Conservation (phyloP, 1,140 invertebrate genomes). For the Zeugodacus cucurbitae region DNA sequence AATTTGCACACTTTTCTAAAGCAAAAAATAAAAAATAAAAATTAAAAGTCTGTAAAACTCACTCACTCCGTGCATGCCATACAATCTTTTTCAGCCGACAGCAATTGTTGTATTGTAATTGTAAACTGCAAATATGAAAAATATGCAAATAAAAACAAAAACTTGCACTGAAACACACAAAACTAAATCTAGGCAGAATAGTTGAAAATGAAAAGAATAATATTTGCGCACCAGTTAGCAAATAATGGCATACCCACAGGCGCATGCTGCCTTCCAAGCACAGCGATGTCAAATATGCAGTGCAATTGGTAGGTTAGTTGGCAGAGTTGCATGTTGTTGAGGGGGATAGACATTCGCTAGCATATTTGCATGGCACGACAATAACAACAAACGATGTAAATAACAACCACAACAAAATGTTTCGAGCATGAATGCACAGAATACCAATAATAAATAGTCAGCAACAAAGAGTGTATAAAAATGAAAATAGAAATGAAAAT, state of each 20-base stretch:
- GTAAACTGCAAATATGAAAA: background rate
- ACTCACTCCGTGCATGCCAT: too few relatives aligned
- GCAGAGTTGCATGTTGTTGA: background rate
- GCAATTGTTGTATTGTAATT: background rate
- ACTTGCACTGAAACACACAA: background rate
- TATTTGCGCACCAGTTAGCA: conserved; percentile 10
- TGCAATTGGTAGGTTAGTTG: background rate
- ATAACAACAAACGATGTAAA: conserved; percentile 1
- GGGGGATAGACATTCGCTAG: background rate
- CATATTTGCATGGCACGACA: background rate
- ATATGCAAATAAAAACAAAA: background rate
- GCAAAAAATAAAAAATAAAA: background rate
- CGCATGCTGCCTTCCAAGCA: background rate
- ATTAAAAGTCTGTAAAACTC: too few relatives aligned
- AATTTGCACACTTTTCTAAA: background rate
- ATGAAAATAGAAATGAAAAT: background rate
- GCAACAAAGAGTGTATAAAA: background rate
- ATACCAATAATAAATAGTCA: background rate
- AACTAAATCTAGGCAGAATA: background rate
- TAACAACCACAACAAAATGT: background rate
- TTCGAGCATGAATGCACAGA: background rate
- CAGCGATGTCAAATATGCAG: background rate
- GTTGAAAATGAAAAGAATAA: background rate
- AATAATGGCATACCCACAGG: background rate
- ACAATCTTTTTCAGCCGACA: too few relatives aligned